These are phyloP conservation scores for Scrobipalpa atriplicella DNA, from an alignment of 2,888 invertebrate species.

Conservation along the genomic window DNA sequence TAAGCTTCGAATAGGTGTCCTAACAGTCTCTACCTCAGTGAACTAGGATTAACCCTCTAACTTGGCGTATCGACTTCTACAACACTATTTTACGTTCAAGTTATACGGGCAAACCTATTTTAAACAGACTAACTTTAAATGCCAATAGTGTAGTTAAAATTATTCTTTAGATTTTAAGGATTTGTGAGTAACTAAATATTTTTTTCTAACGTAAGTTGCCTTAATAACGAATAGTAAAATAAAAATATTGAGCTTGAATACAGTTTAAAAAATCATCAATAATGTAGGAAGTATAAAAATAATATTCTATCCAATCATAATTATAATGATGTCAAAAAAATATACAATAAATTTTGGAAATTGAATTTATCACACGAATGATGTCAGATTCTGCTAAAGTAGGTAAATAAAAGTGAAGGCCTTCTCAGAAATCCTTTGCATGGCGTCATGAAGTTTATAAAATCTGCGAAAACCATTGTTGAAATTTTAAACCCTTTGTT, in stretches of 20 bases:
- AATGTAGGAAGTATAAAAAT: too few relatives aligned
- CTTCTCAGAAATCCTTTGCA: slow-evolving; percentile 1
- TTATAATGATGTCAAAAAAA: too few relatives aligned
- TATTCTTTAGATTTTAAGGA: not conserved
- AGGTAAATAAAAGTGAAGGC: not conserved
- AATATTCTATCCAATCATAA: too few relatives aligned
- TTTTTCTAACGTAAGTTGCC: too few relatives aligned
- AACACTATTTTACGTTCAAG: slow-evolving; percentile 67
- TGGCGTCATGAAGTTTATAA: not conserved
- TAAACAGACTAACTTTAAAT: slow-evolving; percentile 37
- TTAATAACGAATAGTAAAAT: too few relatives aligned
- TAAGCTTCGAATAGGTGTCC: slow-evolving; percentile 33
- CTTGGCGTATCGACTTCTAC: slow-evolving; percentile 64
- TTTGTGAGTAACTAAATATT: too few relatives aligned
- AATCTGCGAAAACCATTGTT: too few relatives aligned
- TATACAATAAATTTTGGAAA: not conserved
- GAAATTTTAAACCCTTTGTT: not conserved
- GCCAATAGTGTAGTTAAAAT: not conserved
- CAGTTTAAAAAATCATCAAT: too few relatives aligned
- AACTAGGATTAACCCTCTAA: slow-evolving; percentile 72
- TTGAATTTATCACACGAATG: not conserved
- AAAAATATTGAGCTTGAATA: too few relatives aligned
- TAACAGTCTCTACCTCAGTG: slow-evolving; percentile 52
- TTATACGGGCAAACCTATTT: slow-evolving; percentile 52
- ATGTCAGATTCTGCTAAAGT: slow-evolving; percentile 1